phyloP scores from a whole-genome alignment of 2,113 vertebrate genomes.

The Xerus inauris region DNA sequence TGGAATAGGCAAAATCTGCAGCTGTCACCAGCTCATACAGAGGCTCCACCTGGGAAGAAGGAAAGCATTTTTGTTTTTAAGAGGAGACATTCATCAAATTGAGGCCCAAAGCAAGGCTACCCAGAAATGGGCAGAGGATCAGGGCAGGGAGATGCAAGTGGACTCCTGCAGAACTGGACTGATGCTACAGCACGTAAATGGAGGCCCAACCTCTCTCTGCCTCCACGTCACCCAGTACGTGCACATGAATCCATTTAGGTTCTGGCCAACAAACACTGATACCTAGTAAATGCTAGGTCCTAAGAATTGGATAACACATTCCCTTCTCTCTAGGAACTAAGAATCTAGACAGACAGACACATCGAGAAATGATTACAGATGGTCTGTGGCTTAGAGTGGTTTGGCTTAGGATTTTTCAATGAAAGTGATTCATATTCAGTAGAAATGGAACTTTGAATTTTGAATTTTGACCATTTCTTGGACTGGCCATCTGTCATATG shows the following conservation, averaged over 20 bases:
- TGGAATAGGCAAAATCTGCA: conserved; percentile 85
- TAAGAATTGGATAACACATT: neutral
- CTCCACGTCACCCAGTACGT: neutral
- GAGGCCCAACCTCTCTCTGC: neutral
- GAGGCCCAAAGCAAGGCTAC: neutral
- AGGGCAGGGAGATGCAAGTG: accelerated
- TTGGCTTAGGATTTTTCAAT: neutral
- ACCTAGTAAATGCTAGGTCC: neutral
- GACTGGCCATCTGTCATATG: no score
- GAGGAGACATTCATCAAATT: neutral
- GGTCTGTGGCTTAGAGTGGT: neutral
- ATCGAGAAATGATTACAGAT: neutral
- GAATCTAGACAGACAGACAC: neutral
- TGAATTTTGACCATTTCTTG: neutral
- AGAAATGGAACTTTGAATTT: neutral
- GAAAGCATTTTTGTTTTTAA: neutral
- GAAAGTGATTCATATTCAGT: neutral
- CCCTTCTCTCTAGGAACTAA: neutral
- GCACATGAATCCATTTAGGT: neutral
- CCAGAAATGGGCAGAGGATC: neutral
- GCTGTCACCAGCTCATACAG: conserved; percentile 92
- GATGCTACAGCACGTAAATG: accelerated
- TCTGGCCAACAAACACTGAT: neutral
- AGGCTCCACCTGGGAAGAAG: conserved; percentile 86
- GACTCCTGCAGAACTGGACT: neutral